Base-by-base conservation (phyloP, 2,113 vertebrate species). In the Chelonoidis abingdonii region DNA sequence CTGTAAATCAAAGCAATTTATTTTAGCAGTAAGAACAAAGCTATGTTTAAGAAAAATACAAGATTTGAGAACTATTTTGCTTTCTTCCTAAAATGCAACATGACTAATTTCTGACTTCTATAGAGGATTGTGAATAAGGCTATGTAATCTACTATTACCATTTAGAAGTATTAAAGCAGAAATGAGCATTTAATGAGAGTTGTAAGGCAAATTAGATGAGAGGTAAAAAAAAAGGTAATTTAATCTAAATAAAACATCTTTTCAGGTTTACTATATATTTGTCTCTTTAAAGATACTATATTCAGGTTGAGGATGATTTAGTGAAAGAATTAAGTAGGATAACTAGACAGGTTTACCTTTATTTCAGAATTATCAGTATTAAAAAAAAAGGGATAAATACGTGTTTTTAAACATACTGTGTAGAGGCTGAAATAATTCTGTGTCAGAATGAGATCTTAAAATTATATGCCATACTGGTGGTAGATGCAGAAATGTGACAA, bases 161-260 rank as follows among this genome's bases (percentile, higher is more conserved):
- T 94, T 86, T 69, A 87, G 27, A 92, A 87, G 57, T 88, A 93
- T 83, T 88, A 94, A 95, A 93, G 76, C n/a, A 92, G 65, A 92
- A 86, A 88, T 80, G 54, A 86, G 12, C 27, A 76, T 80, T 93
- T 89, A 86, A 31, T 92, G 24, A 1, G 3, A 90, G 10, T 19
- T 78, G 6, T 44, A 82, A 86, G 62, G 75, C n/a, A 92, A 94
- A 89, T 65, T 82, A 95, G 93, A 41, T 72, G 69, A 79, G 87
- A 86, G 27, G 90, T 29, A 86, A 96, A 96, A 85, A 17, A 85
- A 19, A 4, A 41, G 41, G 25, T 59, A 86, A 38, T n/a, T 81
- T 88, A 75, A 93, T 80, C 54, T 87, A 92, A 90, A 87, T 82
- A 86, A 87, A 89, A 84, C 3, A 41, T 87, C 5, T 84, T 93